Base-by-base conservation (phyloP, 2,113 vertebrate species). In the Tetrax tetrax region DNA sequence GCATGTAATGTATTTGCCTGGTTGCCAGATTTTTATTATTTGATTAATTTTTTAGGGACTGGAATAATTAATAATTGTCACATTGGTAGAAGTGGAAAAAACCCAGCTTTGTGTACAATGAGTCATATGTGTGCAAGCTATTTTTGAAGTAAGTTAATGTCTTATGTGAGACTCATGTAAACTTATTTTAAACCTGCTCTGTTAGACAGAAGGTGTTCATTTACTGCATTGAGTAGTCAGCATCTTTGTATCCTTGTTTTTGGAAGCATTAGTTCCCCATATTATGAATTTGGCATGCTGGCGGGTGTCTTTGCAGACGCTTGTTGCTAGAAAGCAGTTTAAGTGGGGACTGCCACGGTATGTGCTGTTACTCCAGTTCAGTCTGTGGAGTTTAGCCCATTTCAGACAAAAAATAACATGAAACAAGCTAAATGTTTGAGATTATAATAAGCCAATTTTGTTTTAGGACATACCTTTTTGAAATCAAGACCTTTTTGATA, bases 301-400 rank as follows among this genome's bases (percentile, higher is more conserved):
- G 63, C 3, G 2, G 13, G 13, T 80, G 38, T 75, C 29, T 68
- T 61, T 53, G 35, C 59, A 81, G 54, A 45, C 17, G 14, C n/a
- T 72, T 87, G 50, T 63, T 85, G 47, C 63, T 85, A 60, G 48
- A 72, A 82, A 72, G 54, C 57, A 76, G 14, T 72, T 93, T 64
- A 76, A 72, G 48, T 13, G 19, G 37, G 38, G 14, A 37, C 35
- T 76, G 63, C 20, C 27, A 57, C 4, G 98, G 98, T 96, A 98
- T 98, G 0, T 98, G 98, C 57, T 98, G 98, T 95, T 99, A 99
- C 63, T 38, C 47, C 50, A 22, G 38, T 47, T 59, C 57, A 71
- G 57, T 14, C 74, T 60, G 68, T 35, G 68, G 71, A 57, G 65
- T 38, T 64, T 45, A 85, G 18, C 27, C 38, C 28, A 8, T 24